These are phyloP conservation scores for Sylvietta virens DNA, from an alignment of 2,113 vertebrate genomes.

Conservation along the genomic window DNA sequence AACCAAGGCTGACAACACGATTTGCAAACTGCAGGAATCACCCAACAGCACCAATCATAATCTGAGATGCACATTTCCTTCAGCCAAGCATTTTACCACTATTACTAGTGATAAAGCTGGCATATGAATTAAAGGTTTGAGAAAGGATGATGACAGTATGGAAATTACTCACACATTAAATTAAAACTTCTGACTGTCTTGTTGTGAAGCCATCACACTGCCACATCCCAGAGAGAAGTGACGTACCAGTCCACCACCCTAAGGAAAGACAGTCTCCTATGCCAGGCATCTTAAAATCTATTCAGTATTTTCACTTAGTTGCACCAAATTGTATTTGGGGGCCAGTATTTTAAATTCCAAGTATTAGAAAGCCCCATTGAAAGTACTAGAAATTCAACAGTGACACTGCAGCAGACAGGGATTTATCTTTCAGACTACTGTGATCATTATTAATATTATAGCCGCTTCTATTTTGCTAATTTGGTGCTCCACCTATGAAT, in stretches of 20 bases:
- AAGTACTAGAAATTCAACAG: conserved; percentile 18
- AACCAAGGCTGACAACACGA: conserved; percentile 6
- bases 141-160: neutral
- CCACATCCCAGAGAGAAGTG: neutral
- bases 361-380: neutral
- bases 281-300: neutral
- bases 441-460: conserved; percentile 35
- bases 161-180: conserved; percentile 15
- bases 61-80: conserved; percentile 2
- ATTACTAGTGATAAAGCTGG: conserved; percentile 19
- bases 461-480: conserved; percentile 57
- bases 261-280: neutral
- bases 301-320: neutral
- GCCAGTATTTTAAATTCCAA: neutral
- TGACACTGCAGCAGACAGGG: neutral
- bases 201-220: neutral
- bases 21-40: conserved; percentile 19
- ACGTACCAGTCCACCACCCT: neutral
- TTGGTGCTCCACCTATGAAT: conserved; percentile 37
- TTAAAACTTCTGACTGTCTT: neutral
- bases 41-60: conserved; percentile 6
- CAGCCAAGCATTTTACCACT: conserved; percentile 14
- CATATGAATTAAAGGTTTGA: conserved; percentile 10
- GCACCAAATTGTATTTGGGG: neutral
- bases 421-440: conserved; percentile 32